Percentiles rank a stretch among this genome's conserved stretches.
These are phyloP conservation scores for Zoanthus sansibaricus DNA, from an alignment of 92 coral and sea anemone species.

Conservation along the genomic window DNA sequence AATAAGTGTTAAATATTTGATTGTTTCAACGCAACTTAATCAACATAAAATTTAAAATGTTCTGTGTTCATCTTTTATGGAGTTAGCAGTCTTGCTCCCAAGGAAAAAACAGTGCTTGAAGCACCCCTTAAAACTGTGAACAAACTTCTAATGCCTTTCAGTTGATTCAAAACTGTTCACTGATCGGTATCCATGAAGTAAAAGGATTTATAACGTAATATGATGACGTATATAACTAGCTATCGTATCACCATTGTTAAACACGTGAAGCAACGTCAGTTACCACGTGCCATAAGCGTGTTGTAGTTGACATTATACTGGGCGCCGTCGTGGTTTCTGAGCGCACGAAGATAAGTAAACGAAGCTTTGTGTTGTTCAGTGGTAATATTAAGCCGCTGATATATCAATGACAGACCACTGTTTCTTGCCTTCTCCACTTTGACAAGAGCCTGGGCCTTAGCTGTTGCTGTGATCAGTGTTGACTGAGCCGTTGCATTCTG, in stretches of 20 bases:
- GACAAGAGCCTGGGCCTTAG: conserved; percentile 57
- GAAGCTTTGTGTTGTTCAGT: conserved; percentile 66
- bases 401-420: conserved; percentile 54
- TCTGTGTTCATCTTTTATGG: too few species aligned
- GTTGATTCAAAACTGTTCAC: too few species aligned
- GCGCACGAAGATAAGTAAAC: conserved; percentile 67
- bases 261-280: not conserved
- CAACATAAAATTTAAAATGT: too few species aligned
- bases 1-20: not conserved
- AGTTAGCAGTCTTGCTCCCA: too few species aligned
- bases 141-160: too few species aligned
- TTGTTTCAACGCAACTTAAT: too few species aligned
- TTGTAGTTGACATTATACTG: conserved; percentile 56
- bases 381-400: conserved; percentile 62
- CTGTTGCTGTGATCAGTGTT: conserved; percentile 37
- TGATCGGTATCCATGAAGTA: too few species aligned
- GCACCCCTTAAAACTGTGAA: too few species aligned
- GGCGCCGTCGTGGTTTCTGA: conserved; percentile 44
- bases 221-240: too few species aligned
- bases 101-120: too few species aligned
- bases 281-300: conserved; percentile 63
- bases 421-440: conserved; percentile 63
- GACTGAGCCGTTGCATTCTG: conserved; percentile 69
- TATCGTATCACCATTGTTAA: not conserved
- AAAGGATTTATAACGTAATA: too few species aligned